Percentiles rank a stretch among this genome's conserved stretches.
These are phyloP conservation scores for Anadara kagoshimensis DNA, from an alignment of 1,140 invertebrate genomes.

Conservation along the genomic window DNA sequence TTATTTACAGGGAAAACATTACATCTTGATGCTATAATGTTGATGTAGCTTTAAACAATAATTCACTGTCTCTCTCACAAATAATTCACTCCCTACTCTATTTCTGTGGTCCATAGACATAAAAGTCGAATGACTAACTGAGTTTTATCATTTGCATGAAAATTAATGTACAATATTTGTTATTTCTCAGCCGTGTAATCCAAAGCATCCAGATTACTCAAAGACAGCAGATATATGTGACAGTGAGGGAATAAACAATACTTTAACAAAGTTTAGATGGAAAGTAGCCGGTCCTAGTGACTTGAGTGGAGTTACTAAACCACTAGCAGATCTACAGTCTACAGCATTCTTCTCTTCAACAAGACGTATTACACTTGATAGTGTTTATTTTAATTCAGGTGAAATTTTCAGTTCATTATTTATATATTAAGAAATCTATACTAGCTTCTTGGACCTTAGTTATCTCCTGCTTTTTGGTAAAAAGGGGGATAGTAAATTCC, in stretches of 20 bases:
- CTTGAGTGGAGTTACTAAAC: conserved; percentile 59
- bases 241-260: conserved; percentile 70
- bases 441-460: too few species aligned
- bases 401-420: too few species aligned
- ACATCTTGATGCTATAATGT: too few species aligned
- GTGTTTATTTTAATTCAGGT: conserved; percentile 69
- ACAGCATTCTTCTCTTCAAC: conserved; percentile 72
- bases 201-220: conserved; percentile 70
- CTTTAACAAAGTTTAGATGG: conserved; percentile 71
- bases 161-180: conserved; percentile 2
- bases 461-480: too few species aligned
- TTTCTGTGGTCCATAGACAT: too few species aligned
- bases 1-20: too few species aligned
- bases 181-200: conserved; percentile 70
- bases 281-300: conserved; percentile 66
- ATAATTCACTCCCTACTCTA: too few species aligned
- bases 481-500: too few species aligned
- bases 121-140: too few species aligned
- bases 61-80: too few species aligned
- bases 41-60: too few species aligned
- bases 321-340: conserved; percentile 66
- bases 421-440: too few species aligned
- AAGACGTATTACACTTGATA: conserved; percentile 69
- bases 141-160: background rate
- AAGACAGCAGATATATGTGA: conserved; percentile 65